Conservation (phyloP, 1,140 invertebrate species). For the Oryctes rhinoceros region DNA sequence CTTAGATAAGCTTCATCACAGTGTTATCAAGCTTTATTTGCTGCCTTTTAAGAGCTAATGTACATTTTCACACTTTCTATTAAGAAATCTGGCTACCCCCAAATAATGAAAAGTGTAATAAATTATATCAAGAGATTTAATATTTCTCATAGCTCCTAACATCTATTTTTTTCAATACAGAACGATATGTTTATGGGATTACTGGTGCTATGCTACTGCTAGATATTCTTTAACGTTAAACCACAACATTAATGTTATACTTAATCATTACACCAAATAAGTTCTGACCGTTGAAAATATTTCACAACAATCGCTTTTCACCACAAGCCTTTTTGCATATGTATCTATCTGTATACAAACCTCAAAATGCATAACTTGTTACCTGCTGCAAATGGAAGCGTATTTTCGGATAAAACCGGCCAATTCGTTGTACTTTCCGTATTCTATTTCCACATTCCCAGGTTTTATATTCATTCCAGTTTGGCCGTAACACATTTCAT, state of each 20-base stretch:
- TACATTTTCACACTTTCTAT: too few species aligned
- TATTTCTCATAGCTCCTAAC: neutral
- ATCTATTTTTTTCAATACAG: neutral
- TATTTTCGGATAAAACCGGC: neutral
- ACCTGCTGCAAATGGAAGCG: slow-evolving; percentile 5
- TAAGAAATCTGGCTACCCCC: too few species aligned
- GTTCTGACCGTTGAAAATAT: neutral
- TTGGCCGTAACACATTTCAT: slow-evolving; percentile 39
- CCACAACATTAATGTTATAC: neutral
- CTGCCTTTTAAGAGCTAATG: too few species aligned
- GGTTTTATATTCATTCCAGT: slow-evolving; percentile 35
- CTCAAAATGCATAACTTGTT: neutral
- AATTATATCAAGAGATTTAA: too few species aligned
- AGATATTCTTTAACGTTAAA: neutral
- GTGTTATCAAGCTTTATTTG: too few species aligned
- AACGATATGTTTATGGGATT: too few species aligned
- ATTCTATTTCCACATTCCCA: slow-evolving; percentile 26
- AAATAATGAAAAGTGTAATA: too few species aligned
- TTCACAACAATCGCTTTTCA: neutral
- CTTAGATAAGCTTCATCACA: too few species aligned
- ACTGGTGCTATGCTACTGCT: too few species aligned
- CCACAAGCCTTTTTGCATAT: neutral
- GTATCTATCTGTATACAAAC: neutral
- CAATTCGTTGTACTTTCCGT: slow-evolving; percentile 28
- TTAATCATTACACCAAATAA: too few species aligned